Base-by-base conservation (phyloP, 2,113 vertebrate genomes). In the Rhineura floridana region DNA sequence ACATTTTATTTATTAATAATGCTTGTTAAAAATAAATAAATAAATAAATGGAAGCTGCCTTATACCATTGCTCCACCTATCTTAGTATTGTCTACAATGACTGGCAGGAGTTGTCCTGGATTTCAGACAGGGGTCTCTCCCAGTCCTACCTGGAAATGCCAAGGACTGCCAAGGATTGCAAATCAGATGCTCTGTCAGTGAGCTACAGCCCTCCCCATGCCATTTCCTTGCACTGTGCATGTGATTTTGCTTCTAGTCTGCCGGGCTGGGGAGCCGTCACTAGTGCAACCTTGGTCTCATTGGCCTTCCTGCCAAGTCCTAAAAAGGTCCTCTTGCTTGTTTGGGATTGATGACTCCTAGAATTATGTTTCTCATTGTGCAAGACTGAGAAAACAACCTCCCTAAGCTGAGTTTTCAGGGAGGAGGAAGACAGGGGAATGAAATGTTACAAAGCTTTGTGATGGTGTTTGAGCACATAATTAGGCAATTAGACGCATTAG, bases 381-480 rank as follows among this genome's bases (percentile, higher is more conserved):
- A 84, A 28, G 42, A 81, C 4, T 23, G 46, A 73, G 83, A 83
- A 82, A 86, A 62, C 65, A 79, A 63, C 63, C 78, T 92, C 23
- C 65, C 69, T 83, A 65, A 1, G 0, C 48, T 75, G 85, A 69
- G 44, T 81, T 36, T 21, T 25, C 50, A 70, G 7, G 78, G n/a
- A 36, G 17, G 1, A 23, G 55, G 28, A 81, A 70, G 88, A 69
- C 10, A 33, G 65, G 85, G 83, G 78, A 83, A 76, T 48, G 39
- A 88, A 89, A 65, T 62, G 76, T 87, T 80, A 8, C 89, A 92
- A 92, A 48, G 12, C 55, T 87, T 92, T 89, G 75, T 73, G 67
- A 83, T 17, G n/a, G 84, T 30, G 79, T 0, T 3, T 89, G 83
- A 88, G 87, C 86, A 85, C 91, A 62, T 92, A 88, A 92, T 89